phyloP scores from a whole-genome alignment of 2,113 vertebrate species.

The Aythya baeri region DNA sequence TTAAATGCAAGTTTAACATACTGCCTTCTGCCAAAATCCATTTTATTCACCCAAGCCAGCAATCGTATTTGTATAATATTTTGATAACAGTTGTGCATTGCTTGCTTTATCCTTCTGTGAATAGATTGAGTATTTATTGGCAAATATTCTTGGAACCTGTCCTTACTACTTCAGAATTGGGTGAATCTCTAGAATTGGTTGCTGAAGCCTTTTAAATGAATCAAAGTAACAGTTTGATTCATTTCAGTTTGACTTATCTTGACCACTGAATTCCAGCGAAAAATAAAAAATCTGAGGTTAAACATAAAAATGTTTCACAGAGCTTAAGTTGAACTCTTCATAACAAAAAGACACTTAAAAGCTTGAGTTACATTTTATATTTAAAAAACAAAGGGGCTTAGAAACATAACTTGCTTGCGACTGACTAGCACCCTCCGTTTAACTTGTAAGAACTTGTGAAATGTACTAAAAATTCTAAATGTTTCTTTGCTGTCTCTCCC shows the following conservation, averaged over 20 bases:
- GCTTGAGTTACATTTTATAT: not conserved
- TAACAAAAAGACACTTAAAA: not conserved
- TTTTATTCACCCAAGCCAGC: not conserved
- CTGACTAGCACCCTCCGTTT: not conserved
- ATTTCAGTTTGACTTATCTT: not conserved
- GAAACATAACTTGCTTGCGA: not conserved
- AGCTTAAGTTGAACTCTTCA: not conserved
- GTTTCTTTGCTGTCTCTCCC: conserved; percentile 78
- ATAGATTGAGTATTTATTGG: not conserved
- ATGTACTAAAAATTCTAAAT: conserved; percentile 62
- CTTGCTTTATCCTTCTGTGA: not conserved
- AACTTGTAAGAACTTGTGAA: not conserved
- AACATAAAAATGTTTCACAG: not conserved
- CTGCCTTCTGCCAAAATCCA: not conserved
- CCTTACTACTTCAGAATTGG: not conserved
- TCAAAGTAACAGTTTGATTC: not conserved
- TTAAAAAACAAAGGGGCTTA: not conserved
- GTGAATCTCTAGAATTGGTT: not conserved
- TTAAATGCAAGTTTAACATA: not conserved
- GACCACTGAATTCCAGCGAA: not conserved
- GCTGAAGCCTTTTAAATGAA: not conserved
- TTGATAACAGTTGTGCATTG: not conserved
- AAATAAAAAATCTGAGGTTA: not conserved
- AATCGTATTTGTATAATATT: not conserved
- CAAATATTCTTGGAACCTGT: not conserved